Base-by-base conservation (phyloP, 30 jellyfish, hydroid and myxozoan genomes). In the Pseudorhiza aurosa region DNA sequence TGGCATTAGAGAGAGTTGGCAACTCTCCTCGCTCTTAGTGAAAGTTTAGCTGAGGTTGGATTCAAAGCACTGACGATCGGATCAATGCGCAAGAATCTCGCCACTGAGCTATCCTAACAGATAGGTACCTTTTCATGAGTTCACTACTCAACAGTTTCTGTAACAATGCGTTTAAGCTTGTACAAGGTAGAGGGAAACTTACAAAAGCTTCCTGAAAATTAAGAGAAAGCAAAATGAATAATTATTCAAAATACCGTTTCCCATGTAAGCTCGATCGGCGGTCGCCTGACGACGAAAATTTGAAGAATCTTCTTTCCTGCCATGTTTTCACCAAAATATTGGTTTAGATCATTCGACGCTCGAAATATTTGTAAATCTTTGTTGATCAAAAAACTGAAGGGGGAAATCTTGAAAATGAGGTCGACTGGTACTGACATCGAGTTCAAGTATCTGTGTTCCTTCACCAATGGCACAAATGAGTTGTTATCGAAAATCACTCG, bases 311-410 rank as follows among this genome's bases (percentile, higher is more conserved):
- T 56, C 42, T 65, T 67, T 11, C 85, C 92, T 1, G 92, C 77
- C 85, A 81, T 81, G 37, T 51, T 53, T 27, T 81, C 84, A 0
- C 92, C 92, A 65, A 81, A 68, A 40, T 81, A 81, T 42, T 81
- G 79, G 25, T 67, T 65, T 44, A 81, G 56, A 33, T 68, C 92
- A 21, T 49, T 81, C 11, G 79, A 55, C 14, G 85, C 85, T 17
- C 85, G 58, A 28, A 65, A 68, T n/a, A 81, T 65, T 58, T 31
- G 40, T 37, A 81, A 57, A 40, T 81, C 77, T 26, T 65, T 57
- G 60, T 65, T 64, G 26, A 81, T 36, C 37, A 81, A 70, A 35
- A 81, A 81, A 50, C 92, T 81, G 67, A 81, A 81, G 19, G 92
- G 92, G 9, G 85, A 81, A 18, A 81, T 81, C 12, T 25, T 68